Evolutionary conservation across 2,888 invertebrate genomes (phyloP), one percentile per base, ranked within the genome.

Genomic region (Allygus modestus): DNA sequence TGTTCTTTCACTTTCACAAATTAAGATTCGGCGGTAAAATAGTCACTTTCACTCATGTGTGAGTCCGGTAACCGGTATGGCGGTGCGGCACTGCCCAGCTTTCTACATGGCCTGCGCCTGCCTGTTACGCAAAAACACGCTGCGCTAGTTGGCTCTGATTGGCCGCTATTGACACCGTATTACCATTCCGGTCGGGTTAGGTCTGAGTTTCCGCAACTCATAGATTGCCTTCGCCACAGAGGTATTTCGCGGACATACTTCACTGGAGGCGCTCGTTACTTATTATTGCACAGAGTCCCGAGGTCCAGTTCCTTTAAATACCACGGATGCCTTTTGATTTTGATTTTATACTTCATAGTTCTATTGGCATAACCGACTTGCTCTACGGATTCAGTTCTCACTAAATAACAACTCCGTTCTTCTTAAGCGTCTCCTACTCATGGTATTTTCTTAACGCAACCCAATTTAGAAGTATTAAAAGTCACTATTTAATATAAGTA

Each of bases 41-140:
- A 71, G 71, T 71, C 71, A 71, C 71, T 71, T 71, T 71, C 71
- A 71, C 71, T 71, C 71, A 71, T 71, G 71, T 71, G 71, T 71
- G 69, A 33, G 37, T 37, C 41, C 23, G 71, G 41, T 71, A 71
- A 71, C 71, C 71, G 41, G 71, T 71, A 71, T 71, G 9, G 69
- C 31, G 37, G 23, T 23, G 58, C 26, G 58, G 58, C 65, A 31
- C 65, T 28, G 65, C 31, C 20, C 71, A 37, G 71, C 71, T 71
- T 71, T 71, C 71, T 71, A 71, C 71, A 23, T 7, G 33, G 31
- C 20, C 31, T 26, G 9, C 31, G 65, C 65, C 65, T 65, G 65
- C 65, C 65, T 71, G 41, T 71, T 71, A 71, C 71, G 71, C 71
- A 71, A 71, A 69, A 71, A 71, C 71, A 41, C 41, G 71, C 71